phyloP scores from a whole-genome alignment of 2,113 vertebrate genomes.

The Paramisgurnus dabryanus region DNA sequence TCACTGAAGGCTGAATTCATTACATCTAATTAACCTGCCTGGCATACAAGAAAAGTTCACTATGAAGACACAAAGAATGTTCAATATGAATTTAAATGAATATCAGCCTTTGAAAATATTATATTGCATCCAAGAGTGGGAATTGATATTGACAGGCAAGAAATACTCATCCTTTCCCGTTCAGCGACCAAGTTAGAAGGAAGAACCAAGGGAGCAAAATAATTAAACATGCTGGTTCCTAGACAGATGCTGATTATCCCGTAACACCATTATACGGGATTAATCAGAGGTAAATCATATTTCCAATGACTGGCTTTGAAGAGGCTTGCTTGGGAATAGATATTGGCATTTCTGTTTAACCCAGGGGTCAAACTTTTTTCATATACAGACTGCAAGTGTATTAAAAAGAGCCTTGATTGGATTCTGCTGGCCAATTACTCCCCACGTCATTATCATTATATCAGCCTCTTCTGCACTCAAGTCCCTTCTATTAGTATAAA shows the following conservation, averaged over 20 bases:
- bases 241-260: conserved; percentile 23
- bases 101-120: background rate
- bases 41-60: conserved; percentile 3
- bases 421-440: conserved; percentile 49
- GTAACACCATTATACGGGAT: conserved; percentile 15
- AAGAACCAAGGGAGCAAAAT: conserved; percentile 2
- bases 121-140: background rate
- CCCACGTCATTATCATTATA: conserved; percentile 40
- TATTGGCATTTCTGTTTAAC: conserved; percentile 47
- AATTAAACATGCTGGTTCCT: conserved; percentile 4
- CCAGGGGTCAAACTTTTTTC: conserved; percentile 34
- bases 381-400: conserved; percentile 12
- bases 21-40: conserved; percentile 37
- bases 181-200: background rate
- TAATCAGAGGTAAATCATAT: conserved; percentile 30
- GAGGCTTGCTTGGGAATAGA: conserved; percentile 41
- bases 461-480: conserved; percentile 2
- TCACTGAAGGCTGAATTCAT: conserved; percentile 39
- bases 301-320: conserved; percentile 39
- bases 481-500: background rate
- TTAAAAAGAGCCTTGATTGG: conserved; percentile 38
- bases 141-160: background rate
- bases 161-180: background rate
- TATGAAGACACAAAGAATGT: background rate
- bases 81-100: conserved; percentile 6